Evolutionary conservation across 2,797 vertebrate genomes (phyloP).

Genomic region (Pelobates cultripes): DNA sequence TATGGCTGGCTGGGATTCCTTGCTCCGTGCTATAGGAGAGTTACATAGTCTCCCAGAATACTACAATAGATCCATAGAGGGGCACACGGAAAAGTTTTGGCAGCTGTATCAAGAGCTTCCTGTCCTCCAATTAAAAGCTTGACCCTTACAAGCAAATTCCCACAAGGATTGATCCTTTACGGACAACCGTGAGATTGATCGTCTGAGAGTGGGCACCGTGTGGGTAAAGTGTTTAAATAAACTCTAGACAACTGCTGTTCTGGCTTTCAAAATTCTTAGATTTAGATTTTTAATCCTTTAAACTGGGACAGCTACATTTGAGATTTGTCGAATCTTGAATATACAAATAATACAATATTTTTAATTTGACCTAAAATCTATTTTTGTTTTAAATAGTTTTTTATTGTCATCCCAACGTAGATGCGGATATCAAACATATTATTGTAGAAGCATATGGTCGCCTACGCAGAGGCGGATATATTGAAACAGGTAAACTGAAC

Average conservation of each 20-base stretch:
- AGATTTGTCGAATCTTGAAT: too few species aligned
- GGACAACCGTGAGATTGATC: neutral
- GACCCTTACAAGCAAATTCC: conserved; percentile 6
- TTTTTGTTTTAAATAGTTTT: too few species aligned
- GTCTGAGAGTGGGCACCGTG: neutral
- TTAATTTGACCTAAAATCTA: too few species aligned
- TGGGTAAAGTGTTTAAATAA: neutral
- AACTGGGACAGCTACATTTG: neutral
- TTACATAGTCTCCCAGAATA: neutral
- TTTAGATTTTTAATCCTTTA: neutral
- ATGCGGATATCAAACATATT: too few species aligned
- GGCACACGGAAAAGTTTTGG: conserved; percentile 5
- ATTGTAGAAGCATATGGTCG: too few species aligned
- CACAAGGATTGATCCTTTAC: conserved; percentile 3
- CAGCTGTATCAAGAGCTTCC: conserved; percentile 13
- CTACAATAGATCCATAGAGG: conserved; percentile 23
- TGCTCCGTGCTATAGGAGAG: too few species aligned
- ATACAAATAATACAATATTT: too few species aligned
- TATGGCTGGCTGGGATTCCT: too few species aligned
- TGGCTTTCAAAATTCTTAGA: neutral
- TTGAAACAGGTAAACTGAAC: too few species aligned
- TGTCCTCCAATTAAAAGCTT: conserved; percentile 27
- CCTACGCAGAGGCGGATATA: too few species aligned
- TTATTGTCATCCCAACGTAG: too few species aligned
- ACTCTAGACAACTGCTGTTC: neutral